Percentiles rank a stretch among this genome's conserved stretches.
phyloP scores from a whole-genome alignment of 2,888 invertebrate genomes.

The Empis stercorea region DNA sequence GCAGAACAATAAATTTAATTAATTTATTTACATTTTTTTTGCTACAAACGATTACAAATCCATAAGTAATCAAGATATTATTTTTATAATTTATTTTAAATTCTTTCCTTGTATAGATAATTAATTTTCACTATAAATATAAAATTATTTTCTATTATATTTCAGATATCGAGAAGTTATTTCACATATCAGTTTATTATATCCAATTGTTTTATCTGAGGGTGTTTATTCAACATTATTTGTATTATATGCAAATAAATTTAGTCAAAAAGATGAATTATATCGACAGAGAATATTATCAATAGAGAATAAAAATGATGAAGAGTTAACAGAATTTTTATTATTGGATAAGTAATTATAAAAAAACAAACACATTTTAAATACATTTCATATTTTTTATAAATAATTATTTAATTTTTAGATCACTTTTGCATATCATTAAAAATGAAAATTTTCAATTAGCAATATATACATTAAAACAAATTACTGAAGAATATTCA shows the following conservation, averaged over 20 bases:
- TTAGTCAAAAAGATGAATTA: slow-evolving; percentile 32
- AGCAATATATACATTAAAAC: slow-evolving; percentile 28
- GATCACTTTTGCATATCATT: slow-evolving; percentile 23
- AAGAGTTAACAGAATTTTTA: slow-evolving; percentile 21
- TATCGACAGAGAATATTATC: slow-evolving; percentile 30
- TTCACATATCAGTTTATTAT: slow-evolving; percentile 32
- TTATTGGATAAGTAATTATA: slow-evolving; percentile 10
- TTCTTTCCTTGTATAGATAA: too few relatives aligned
- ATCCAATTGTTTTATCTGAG: slow-evolving; percentile 34
- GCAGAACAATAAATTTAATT: too few relatives aligned
- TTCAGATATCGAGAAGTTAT: slow-evolving; percentile 25
- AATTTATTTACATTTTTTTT: too few relatives aligned
- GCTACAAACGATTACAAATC: too few relatives aligned
- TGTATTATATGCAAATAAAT: slow-evolving; percentile 35
- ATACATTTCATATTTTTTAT: not conserved
- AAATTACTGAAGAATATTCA: slow-evolving; percentile 33
- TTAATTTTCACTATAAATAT: too few relatives aligned
- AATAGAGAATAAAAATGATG: slow-evolving; percentile 27
- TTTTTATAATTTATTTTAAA: too few relatives aligned
- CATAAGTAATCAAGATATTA: too few relatives aligned
- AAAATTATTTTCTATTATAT: not conserved
- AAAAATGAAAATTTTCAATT: slow-evolving; percentile 24
- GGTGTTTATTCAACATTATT: slow-evolving; percentile 35
- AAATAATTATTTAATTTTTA: slow-evolving; percentile 10
- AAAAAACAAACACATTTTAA: not conserved